Evolutionary conservation across 2,888 invertebrate species (phyloP).

Genomic region (Tipula helvola): DNA sequence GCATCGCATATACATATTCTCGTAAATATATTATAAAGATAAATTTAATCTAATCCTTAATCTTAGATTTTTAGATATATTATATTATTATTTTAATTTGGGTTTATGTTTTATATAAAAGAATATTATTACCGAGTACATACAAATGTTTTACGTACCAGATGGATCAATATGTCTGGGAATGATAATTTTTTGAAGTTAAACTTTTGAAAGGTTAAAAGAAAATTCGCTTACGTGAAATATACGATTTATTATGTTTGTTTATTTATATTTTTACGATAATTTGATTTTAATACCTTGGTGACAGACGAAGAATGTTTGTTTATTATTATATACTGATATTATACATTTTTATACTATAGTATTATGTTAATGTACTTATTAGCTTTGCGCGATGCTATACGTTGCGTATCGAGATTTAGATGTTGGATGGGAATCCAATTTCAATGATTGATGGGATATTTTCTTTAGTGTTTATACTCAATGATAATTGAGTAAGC

Average conservation of each 20-base stretch:
- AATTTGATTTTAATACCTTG: not conserved
- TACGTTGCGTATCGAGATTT: not conserved
- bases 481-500: not conserved
- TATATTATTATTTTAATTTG: not conserved
- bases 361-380: not conserved
- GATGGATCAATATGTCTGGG: not conserved
- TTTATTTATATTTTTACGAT: not conserved
- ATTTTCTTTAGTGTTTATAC: not conserved
- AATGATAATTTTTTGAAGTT: not conserved
- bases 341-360: not conserved
- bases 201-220: not conserved
- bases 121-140: not conserved
- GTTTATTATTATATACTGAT: not conserved
- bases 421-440: not conserved
- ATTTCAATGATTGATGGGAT: not conserved
- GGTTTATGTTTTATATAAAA: not conserved
- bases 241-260: not conserved
- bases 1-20: not conserved
- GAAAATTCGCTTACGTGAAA: not conserved
- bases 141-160: not conserved
- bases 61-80: not conserved
- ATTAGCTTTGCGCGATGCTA: not conserved
- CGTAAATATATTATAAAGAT: not conserved
- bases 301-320: not conserved
- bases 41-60: not conserved